Conservation (phyloP, 92 coral and sea anemone genomes). For the Phymanthus crucifer region DNA sequence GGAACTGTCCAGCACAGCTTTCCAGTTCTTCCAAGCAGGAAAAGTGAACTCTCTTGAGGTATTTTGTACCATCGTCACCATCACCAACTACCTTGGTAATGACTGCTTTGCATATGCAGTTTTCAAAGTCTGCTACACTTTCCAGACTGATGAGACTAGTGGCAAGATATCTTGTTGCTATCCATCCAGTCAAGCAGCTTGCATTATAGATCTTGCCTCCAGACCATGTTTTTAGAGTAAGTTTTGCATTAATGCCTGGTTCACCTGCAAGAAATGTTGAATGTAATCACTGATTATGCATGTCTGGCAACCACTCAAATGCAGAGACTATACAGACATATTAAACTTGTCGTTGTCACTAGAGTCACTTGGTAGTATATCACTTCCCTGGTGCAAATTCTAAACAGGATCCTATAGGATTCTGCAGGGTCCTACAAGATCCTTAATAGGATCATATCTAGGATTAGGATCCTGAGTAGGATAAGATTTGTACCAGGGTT, state of each 20-base stretch:
- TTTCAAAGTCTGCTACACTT: conserved; percentile 20
- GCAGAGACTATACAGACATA: too few species aligned
- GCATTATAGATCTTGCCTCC: conserved; percentile 82
- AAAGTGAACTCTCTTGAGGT: conserved; percentile 57
- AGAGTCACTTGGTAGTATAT: too few species aligned
- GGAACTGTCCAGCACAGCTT: conserved; percentile 34
- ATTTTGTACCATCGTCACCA: conserved; percentile 4
- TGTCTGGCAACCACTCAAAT: neutral
- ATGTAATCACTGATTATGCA: neutral
- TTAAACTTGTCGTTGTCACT: too few species aligned
- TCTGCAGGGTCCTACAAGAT: too few species aligned
- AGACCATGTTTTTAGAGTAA: conserved; percentile 51
- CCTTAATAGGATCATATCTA: too few species aligned
- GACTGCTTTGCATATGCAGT: conserved; percentile 72
- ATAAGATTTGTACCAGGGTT: too few species aligned
- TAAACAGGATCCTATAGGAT: too few species aligned
- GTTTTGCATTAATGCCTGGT: conserved; percentile 8
- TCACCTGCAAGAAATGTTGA: neutral
- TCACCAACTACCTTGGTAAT: conserved; percentile 55
- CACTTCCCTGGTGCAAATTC: too few species aligned
- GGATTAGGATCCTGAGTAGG: too few species aligned
- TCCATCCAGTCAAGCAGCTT: conserved; percentile 84
- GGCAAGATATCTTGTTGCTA: conserved; percentile 73
- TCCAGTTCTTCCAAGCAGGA: conserved; percentile 65
- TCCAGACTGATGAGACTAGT: conserved; percentile 36